Evolutionary conservation across 2,797 vertebrate genomes (phyloP).

Genomic region (Clarias laeviceps): DNA sequence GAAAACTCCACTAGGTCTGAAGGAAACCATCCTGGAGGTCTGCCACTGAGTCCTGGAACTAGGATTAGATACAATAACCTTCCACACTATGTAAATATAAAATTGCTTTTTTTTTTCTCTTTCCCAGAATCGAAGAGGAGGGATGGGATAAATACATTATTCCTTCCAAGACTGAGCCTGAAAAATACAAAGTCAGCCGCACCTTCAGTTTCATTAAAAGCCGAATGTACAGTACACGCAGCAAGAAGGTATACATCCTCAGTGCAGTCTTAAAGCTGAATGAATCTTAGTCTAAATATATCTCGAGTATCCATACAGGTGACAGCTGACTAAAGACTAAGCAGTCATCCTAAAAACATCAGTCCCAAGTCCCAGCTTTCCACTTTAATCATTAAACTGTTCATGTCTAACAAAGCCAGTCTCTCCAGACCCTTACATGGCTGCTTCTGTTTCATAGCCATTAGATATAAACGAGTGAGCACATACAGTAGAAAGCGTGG

Average conservation of each 20-base stretch:
- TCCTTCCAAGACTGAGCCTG: constrained; percentile 85
- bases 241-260: constrained; percentile 77
- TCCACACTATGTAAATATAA: neutral
- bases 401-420: constrained; percentile 11
- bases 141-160: constrained; percentile 85
- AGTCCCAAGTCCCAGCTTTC: constrained; percentile 41
- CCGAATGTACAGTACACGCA: constrained; percentile 91
- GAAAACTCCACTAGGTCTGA: neutral
- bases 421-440: neutral
- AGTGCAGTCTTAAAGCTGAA: neutral
- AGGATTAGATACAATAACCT: neutral
- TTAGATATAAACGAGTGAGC: neutral
- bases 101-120: neutral
- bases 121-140: constrained; percentile 85
- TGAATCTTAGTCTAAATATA: neutral
- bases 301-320: neutral
- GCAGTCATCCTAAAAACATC: constrained; percentile 16
- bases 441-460: neutral
- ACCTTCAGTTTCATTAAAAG: constrained; percentile 95
- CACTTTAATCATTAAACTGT: constrained; percentile 51
- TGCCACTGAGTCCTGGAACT: neutral
- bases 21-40: neutral
- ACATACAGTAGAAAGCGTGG: neutral
- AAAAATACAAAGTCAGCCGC: constrained; percentile 92
- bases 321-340: neutral